Evolutionary conservation across 2,888 invertebrate species (phyloP).

Genomic region (Pasiphila rectangulata): DNA sequence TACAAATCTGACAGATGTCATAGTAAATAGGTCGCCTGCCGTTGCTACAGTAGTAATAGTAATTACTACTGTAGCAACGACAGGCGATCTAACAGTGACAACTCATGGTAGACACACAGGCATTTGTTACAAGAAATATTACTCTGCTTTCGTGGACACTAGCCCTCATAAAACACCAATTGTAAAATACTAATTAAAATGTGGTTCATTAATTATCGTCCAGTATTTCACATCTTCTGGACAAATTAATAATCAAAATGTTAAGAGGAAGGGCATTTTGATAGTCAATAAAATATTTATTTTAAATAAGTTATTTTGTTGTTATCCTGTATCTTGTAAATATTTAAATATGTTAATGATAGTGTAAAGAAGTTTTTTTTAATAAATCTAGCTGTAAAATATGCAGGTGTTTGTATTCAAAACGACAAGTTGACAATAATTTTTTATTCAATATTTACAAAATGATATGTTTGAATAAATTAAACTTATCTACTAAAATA

Average conservation of each 20-base stretch:
- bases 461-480: slow-evolving; percentile 13
- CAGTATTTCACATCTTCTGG: neutral
- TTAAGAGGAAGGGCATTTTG: slow-evolving; percentile 21
- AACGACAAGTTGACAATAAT: slow-evolving; percentile 1
- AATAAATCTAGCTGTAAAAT: slow-evolving; percentile 33
- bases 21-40: no score
- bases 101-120: no score
- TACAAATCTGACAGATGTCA: no score
- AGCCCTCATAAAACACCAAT: no score
- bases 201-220: no score
- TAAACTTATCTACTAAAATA: neutral
- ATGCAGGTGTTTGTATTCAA: slow-evolving; percentile 32
- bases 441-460: slow-evolving; percentile 11
- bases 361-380: slow-evolving; percentile 41
- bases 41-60: no score
- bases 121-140: no score
- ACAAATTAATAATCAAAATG: no score
- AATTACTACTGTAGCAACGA: no score
- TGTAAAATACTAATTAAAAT: no score
- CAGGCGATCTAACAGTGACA: no score
- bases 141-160: slow-evolving; percentile 1
- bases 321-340: slow-evolving; percentile 52
- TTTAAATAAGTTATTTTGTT: slow-evolving; percentile 68
- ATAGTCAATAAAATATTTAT: slow-evolving; percentile 52
- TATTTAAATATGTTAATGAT: slow-evolving; percentile 43